These are phyloP conservation scores for Conus betulinus DNA, from an alignment of 1,140 invertebrate genomes.

Conservation along the genomic window DNA sequence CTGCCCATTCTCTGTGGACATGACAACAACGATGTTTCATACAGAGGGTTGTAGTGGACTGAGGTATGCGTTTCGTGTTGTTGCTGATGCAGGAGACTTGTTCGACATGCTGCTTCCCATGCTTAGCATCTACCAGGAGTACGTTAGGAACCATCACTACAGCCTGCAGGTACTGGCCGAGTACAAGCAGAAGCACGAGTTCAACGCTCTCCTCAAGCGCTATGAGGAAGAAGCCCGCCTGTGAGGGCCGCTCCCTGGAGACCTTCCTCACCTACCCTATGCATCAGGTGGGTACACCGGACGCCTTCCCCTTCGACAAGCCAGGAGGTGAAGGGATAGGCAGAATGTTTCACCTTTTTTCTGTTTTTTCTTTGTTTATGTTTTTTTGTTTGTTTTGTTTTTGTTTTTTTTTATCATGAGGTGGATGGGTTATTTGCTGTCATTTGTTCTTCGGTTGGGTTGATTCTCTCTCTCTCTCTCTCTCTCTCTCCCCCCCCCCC, in stretches of 20 bases:
- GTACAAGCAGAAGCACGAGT: slow-evolving; percentile 90
- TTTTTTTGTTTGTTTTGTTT: too few species aligned
- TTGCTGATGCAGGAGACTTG: slow-evolving; percentile 84
- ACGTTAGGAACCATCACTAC: slow-evolving; percentile 95
- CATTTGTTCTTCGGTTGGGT: too few species aligned
- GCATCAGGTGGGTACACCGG: slow-evolving; percentile 86
- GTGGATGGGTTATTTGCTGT: too few species aligned
- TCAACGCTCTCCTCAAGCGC: slow-evolving; percentile 87
- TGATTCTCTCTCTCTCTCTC: too few species aligned
- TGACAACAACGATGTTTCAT: background rate
- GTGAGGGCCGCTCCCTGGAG: slow-evolving; percentile 90
- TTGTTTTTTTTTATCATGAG: too few species aligned
- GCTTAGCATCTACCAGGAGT: slow-evolving; percentile 96
- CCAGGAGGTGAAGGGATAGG: too few species aligned
- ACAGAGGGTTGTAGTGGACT: background rate
- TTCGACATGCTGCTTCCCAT: slow-evolving; percentile 96
- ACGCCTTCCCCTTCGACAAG: background rate
- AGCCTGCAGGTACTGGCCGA: slow-evolving; percentile 94
- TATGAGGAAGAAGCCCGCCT: slow-evolving; percentile 91
- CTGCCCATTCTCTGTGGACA: background rate
- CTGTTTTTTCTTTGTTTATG: too few species aligned
- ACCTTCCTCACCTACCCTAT: slow-evolving; percentile 96
- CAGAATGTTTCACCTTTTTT: too few species aligned
- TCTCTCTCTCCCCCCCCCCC: too few species aligned
- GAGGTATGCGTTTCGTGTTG: background rate